These are phyloP conservation scores for Cheilosia vulpina DNA, from an alignment of 2,888 invertebrate genomes.

Conservation along the genomic window DNA sequence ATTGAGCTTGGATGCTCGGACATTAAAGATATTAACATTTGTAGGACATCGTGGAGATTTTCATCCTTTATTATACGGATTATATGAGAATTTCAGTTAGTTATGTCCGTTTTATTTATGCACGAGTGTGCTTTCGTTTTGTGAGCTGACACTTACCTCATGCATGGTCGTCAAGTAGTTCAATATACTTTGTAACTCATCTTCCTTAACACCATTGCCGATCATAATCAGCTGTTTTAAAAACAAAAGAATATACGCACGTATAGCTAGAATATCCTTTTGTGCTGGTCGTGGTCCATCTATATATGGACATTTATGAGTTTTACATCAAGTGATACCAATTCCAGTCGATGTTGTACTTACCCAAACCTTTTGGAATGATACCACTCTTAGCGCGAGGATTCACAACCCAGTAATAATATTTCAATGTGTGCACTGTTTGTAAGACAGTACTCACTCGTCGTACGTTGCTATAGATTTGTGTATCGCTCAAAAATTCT, in stretches of 20 bases:
- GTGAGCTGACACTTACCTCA: slow-evolving; percentile 87
- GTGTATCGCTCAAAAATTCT: slow-evolving; percentile 98
- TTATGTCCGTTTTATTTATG: not conserved
- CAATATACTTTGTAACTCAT: slow-evolving; percentile 98
- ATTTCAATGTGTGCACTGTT: slow-evolving; percentile 99
- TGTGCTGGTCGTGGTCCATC: slow-evolving; percentile 97
- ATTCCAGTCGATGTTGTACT: slow-evolving; percentile 80
- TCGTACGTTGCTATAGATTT: slow-evolving; percentile 98
- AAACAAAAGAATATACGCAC: slow-evolving; percentile 97
- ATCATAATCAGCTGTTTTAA: slow-evolving; percentile 98
- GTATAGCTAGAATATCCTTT: slow-evolving; percentile 96
- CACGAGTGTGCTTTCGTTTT: too few relatives aligned
- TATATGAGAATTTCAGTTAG: slow-evolving; percentile 1
- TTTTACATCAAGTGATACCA: not conserved
- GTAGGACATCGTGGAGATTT: slow-evolving; percentile 98
- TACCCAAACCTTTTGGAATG: slow-evolving; percentile 96
- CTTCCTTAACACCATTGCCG: slow-evolving; percentile 98
- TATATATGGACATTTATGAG: slow-evolving; percentile 79
- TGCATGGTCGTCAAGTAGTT: slow-evolving; percentile 99
- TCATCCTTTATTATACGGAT: slow-evolving; percentile 88
- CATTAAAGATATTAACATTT: slow-evolving; percentile 98
- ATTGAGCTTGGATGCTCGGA: slow-evolving; percentile 99
- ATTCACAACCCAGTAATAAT: slow-evolving; percentile 99
- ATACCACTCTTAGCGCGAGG: slow-evolving; percentile 97
- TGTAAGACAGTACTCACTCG: slow-evolving; percentile 98